A percentile compares a stretch with the other conserved stretches of the same genome.
These are phyloP conservation scores for Drosophila anomalata DNA, from an alignment of 2,888 invertebrate genomes.

Conservation along the genomic window DNA sequence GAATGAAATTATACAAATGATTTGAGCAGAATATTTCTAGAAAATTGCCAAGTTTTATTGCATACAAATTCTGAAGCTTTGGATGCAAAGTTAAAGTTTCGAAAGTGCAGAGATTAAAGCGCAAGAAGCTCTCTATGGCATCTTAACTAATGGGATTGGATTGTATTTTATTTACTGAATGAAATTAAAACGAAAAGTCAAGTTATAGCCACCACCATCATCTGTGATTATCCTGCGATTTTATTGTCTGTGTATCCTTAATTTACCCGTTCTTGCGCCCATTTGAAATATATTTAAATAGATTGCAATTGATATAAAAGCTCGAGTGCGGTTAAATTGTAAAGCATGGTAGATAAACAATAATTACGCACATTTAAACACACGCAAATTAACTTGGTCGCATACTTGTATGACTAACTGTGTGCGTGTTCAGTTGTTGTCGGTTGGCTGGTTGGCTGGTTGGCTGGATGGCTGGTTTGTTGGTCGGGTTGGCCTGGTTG, in stretches of 20 bases:
- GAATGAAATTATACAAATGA: slow-evolving; percentile 38
- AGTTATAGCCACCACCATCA: not conserved
- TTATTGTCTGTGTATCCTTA: slow-evolving; percentile 7
- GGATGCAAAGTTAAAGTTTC: slow-evolving; percentile 6
- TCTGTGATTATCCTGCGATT: slow-evolving; percentile 1
- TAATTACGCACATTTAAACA: slow-evolving; percentile 74
- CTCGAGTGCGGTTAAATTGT: slow-evolving; percentile 40
- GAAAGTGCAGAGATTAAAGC: not conserved
- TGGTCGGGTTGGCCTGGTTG: slow-evolving; percentile 16
- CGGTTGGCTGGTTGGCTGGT: slow-evolving; percentile 11
- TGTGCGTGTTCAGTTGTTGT: slow-evolving; percentile 16
- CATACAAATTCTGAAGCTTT: slow-evolving; percentile 11
- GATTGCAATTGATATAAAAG: slow-evolving; percentile 40
- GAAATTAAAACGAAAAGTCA: not conserved
- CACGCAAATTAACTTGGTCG: slow-evolving; percentile 66
- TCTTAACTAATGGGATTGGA: not conserved
- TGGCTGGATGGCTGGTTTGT: not conserved
- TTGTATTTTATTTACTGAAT: not conserved
- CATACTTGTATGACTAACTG: slow-evolving; percentile 15
- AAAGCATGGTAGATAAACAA: slow-evolving; percentile 70
- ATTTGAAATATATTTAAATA: slow-evolving; percentile 35
- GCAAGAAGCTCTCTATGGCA: not conserved
- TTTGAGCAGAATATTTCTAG: slow-evolving; percentile 36
- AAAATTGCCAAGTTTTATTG: slow-evolving; percentile 30
- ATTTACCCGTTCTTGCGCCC: slow-evolving; percentile 20